Conservation (phyloP, 1,140 invertebrate species). For the Dolichoris vasculosae region DNA sequence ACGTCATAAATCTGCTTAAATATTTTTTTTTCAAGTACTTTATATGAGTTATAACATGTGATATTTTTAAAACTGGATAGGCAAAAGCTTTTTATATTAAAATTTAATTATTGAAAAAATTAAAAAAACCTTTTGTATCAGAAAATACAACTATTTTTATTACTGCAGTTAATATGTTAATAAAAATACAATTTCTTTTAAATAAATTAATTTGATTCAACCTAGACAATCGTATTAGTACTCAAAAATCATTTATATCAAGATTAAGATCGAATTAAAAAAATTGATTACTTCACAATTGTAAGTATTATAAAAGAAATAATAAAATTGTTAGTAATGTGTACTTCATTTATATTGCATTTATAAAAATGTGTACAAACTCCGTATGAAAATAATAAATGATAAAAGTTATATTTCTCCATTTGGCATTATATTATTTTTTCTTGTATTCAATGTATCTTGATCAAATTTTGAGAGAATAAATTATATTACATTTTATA, state of each 20-base stretch:
- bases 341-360: too few relatives aligned
- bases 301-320: background rate
- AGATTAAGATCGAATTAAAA: background rate
- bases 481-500: background rate
- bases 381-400: background rate
- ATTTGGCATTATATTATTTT: background rate
- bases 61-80: background rate
- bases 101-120: background rate
- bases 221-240: background rate
- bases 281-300: background rate
- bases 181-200: background rate
- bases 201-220: background rate
- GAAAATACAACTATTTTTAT: background rate
- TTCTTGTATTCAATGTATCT: background rate
- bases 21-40: background rate
- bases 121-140: background rate
- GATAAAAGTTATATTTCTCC: background rate
- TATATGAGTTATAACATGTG: background rate
- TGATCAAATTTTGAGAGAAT: background rate
- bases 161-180: background rate
- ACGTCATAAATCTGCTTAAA: background rate
- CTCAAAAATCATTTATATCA: background rate
- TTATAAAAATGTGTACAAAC: too few relatives aligned
- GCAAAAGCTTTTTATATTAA: background rate
- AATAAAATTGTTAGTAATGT: background rate